Percentiles rank a stretch among this genome's conserved stretches.
Conservation (phyloP, 2,888 invertebrate species). For the Eurytoma californica region DNA sequence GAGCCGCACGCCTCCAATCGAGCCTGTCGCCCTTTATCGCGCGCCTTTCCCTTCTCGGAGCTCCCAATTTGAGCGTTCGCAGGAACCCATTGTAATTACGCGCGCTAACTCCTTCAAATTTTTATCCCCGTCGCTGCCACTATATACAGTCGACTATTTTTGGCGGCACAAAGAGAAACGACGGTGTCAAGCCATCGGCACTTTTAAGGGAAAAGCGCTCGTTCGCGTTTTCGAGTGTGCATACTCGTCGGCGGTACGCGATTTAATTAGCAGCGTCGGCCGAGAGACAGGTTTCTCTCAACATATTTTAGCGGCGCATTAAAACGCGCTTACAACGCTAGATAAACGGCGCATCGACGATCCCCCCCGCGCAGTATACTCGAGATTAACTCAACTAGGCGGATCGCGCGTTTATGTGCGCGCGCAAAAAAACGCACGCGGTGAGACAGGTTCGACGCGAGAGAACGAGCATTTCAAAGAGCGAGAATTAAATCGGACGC, state of each 20-base stretch:
- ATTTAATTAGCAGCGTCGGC: neutral
- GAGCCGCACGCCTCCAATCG: neutral
- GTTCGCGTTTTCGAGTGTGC: neutral
- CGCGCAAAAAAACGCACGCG: neutral
- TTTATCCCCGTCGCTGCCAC: no score
- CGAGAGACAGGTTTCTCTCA: constrained; percentile 20
- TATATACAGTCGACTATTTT: no score
- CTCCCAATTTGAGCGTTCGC: constrained; percentile 28
- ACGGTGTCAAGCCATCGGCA: neutral
- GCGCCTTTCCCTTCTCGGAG: constrained; percentile 26
- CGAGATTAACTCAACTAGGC: neutral
- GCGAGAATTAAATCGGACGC: constrained; percentile 33
- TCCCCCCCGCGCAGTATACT: neutral
- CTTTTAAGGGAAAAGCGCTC: no score
- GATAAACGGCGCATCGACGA: neutral
- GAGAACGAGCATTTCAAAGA: constrained; percentile 28
- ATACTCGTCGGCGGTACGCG: neutral
- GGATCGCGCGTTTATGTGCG: neutral
- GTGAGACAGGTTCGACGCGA: no score
- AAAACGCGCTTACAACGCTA: constrained; percentile 14
- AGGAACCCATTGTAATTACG: neutral
- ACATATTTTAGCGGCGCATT: constrained; percentile 3
- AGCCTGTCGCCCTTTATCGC: neutral
- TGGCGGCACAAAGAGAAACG: neutral
- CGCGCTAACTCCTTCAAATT: no score